These are phyloP conservation scores for Rotaria magnacalcarata DNA, from an alignment of 2,888 invertebrate species.

Conservation along the genomic window DNA sequence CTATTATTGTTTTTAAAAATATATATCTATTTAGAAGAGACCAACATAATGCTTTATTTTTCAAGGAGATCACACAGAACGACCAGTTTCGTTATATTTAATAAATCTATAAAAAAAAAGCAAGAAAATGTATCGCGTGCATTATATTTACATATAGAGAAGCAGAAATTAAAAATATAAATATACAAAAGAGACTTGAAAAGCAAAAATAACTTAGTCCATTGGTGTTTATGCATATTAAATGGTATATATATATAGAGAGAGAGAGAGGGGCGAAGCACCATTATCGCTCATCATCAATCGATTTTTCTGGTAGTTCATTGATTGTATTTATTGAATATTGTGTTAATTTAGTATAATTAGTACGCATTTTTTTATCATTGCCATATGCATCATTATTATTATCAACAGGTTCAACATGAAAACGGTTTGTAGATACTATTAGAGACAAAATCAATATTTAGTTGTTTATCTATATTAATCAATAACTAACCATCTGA, in stretches of 20 bases:
- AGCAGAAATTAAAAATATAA: not conserved
- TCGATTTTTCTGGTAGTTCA: not conserved
- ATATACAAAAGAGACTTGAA: not conserved
- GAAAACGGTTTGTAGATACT: not conserved
- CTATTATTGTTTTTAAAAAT: no score
- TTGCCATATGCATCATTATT: not conserved
- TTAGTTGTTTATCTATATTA: not conserved
- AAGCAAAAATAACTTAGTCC: not conserved
- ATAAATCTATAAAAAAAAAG: no score
- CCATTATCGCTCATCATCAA: not conserved
- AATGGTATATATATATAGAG: not conserved
- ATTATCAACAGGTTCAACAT: not conserved
- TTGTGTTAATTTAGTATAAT: not conserved
- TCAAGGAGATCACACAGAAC: no score
- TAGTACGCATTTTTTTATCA: not conserved
- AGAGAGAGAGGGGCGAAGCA: not conserved
- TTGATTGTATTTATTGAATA: slow-evolving; percentile 17
- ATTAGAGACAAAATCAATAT: not conserved
- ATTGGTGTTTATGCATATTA: not conserved
- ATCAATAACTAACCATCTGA: not conserved
- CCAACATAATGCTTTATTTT: no score
- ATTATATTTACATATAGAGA: not conserved
- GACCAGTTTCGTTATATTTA: no score
- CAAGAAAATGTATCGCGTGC: no score
- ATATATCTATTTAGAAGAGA: no score